Evolutionary conservation across 2,797 vertebrate genomes (phyloP).

Genomic region (Takifugu ocellatus): DNA sequence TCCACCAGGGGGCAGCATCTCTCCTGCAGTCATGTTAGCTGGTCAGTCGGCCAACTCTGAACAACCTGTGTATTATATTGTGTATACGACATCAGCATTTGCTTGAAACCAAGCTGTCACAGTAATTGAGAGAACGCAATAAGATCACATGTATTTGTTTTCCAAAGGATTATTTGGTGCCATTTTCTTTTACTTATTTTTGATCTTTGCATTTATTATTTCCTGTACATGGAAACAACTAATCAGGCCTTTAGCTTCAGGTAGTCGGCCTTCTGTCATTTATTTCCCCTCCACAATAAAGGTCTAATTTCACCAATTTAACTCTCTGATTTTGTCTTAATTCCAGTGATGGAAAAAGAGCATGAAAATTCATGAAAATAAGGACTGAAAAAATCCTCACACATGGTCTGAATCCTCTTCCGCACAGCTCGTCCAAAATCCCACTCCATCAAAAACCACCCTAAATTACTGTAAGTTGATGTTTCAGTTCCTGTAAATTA

Average conservation of each 20-base stretch:
- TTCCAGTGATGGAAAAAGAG: neutral
- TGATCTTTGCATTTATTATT: neutral
- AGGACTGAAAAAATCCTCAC: too few species aligned
- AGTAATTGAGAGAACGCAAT: constrained; percentile 57
- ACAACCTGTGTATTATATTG: constrained; percentile 67
- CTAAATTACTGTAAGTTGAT: too few species aligned
- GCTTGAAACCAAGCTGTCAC: constrained; percentile 51
- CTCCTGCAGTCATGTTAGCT: constrained; percentile 40
- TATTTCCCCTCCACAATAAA: constrained; percentile 61
- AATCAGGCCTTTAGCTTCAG: constrained; percentile 37
- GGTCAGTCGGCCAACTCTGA: constrained; percentile 53
- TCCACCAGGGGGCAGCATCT: constrained; percentile 55
- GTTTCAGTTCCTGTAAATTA: too few species aligned
- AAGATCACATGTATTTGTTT: constrained; percentile 60
- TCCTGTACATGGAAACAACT: constrained; percentile 30
- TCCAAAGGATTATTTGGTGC: constrained; percentile 57
- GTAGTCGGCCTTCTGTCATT: constrained; percentile 24
- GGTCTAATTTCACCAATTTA: constrained; percentile 50
- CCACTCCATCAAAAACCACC: too few species aligned
- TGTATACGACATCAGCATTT: constrained; percentile 63
- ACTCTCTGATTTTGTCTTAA: constrained; percentile 7
- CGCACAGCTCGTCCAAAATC: too few species aligned
- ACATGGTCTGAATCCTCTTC: too few species aligned
- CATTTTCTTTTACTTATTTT: constrained; percentile 50
- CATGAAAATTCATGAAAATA: too few species aligned